phyloP scores from a whole-genome alignment of 2,888 invertebrate species.

The Caenorhabditis sp. region DNA sequence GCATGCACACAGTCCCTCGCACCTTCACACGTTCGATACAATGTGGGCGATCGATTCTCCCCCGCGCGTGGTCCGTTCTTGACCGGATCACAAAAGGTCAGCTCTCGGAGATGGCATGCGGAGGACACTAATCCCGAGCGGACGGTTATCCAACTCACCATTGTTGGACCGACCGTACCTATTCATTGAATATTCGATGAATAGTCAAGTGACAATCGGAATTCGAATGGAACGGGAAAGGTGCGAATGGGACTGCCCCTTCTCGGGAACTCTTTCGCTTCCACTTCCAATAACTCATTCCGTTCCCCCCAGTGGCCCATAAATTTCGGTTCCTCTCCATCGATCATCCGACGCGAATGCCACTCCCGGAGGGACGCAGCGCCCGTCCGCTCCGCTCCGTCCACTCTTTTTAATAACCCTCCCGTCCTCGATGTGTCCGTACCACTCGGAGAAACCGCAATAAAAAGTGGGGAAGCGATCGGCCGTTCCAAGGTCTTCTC shows the following conservation, averaged over 20 bases:
- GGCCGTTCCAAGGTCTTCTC: conserved; percentile 48
- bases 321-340: conserved; percentile 7
- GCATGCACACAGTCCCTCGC: conserved; percentile 13
- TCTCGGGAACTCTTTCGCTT: background rate
- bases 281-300: conserved; percentile 23
- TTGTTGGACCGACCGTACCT: conserved; percentile 25
- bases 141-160: conserved; percentile 19
- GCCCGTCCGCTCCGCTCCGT: conserved; percentile 24
- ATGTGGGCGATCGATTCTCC: conserved; percentile 14
- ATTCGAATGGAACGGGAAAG: background rate
- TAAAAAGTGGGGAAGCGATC: conserved; percentile 27
- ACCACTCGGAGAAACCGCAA: conserved; percentile 37
- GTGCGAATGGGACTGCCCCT: background rate
- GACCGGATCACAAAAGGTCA: conserved; percentile 40
- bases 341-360: conserved; percentile 22
- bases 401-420: conserved; percentile 38
- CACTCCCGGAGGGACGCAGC: conserved; percentile 32
- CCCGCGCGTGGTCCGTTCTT: conserved; percentile 8
- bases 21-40: conserved; percentile 30
- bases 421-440: conserved; percentile 19
- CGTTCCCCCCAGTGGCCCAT: background rate
- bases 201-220: background rate
- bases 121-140: conserved; percentile 28
- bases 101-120: conserved; percentile 13
- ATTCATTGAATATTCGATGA: conserved; percentile 35